phyloP scores from a whole-genome alignment of 35 echinoderm and acorn worm genomes.

The Hemicentrotus pulcherrimus region DNA sequence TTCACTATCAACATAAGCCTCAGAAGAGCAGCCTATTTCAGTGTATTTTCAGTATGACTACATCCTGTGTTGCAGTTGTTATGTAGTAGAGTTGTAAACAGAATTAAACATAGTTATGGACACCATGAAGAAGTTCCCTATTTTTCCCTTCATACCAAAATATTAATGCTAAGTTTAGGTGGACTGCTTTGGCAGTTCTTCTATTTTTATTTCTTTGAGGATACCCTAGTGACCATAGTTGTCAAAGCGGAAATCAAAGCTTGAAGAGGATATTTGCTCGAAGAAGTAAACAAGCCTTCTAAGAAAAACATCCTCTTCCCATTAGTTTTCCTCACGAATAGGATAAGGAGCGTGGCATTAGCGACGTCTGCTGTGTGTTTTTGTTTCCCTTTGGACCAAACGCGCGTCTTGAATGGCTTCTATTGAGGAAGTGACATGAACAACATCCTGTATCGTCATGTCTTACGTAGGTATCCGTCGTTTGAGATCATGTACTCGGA shows the following conservation, averaged over 20 bases:
- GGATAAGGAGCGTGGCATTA: not conserved
- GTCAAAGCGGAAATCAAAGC: not conserved
- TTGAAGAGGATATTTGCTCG: not conserved
- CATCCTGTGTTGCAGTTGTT: too few relatives aligned
- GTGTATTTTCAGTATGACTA: too few relatives aligned
- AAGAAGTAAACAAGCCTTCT: not conserved
- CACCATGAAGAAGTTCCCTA: not conserved
- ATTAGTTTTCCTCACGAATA: not conserved
- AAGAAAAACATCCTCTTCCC: not conserved
- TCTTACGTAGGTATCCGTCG: not conserved
- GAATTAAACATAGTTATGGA: not conserved
- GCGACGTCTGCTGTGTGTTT: not conserved
- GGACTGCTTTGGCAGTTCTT: not conserved
- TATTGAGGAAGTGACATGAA: not conserved
- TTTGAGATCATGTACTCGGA: not conserved
- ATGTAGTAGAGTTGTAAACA: not conserved
- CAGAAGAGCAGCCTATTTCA: too few relatives aligned
- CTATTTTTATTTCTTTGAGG: not conserved
- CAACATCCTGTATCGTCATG: constrained; percentile 8
- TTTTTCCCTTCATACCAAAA: not conserved
- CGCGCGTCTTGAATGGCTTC: not conserved
- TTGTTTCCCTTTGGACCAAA: not conserved
- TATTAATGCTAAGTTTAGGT: not conserved
- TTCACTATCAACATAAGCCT: too few relatives aligned
- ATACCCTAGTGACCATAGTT: not conserved